A percentile compares a stretch with the other conserved stretches of the same genome.
Evolutionary conservation across 2,797 vertebrate genomes (phyloP).

Genomic region (Heliangelus exortis): DNA sequence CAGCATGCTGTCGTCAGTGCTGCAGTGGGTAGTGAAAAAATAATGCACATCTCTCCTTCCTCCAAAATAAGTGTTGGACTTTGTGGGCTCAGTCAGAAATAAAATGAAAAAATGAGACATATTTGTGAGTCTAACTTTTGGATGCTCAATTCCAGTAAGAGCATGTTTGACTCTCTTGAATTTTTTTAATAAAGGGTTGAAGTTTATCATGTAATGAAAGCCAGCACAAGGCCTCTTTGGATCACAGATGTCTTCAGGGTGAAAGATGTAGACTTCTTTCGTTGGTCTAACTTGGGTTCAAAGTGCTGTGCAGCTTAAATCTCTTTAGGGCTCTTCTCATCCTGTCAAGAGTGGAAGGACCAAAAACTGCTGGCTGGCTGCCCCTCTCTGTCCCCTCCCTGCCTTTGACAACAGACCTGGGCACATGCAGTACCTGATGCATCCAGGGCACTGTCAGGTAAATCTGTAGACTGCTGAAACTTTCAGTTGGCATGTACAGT

Average conservation of each 20-base stretch:
- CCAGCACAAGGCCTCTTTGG: neutral
- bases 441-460: neutral
- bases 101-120: neutral
- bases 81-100: neutral
- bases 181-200: neutral
- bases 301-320: neutral
- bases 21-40: neutral
- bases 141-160: neutral
- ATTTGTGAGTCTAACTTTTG: neutral
- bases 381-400: neutral
- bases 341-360: fast-evolving
- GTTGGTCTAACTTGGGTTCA: neutral
- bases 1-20: neutral
- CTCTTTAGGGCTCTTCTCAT: neutral
- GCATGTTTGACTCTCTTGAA: fast-evolving
- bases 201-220: neutral
- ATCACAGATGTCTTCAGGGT: neutral
- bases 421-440: fast-evolving
- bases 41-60: neutral
- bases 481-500: neutral
- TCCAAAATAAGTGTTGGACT: neutral
- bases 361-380: neutral
- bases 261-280: neutral
- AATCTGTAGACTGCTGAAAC: neutral
- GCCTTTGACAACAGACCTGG: fast-evolving